Evolutionary conservation across 2,113 vertebrate species (phyloP).

Genomic region (Mixornis gularis): DNA sequence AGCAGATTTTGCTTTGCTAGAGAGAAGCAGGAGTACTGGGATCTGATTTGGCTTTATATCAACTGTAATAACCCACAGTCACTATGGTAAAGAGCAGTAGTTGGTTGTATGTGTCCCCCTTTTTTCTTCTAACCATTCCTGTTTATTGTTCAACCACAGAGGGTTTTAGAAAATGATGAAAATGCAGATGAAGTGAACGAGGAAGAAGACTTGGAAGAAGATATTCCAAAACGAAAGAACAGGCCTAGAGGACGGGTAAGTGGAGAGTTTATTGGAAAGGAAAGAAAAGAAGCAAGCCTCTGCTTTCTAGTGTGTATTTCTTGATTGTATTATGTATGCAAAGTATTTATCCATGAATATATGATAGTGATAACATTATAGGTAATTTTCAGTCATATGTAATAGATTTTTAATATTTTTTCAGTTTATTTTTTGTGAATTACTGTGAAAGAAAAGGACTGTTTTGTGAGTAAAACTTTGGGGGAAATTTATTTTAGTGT

Average conservation of each 20-base stretch:
- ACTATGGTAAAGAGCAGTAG: not conserved
- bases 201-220: conserved; percentile 93
- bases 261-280: not conserved
- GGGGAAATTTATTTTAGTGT: not conserved
- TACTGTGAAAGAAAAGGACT: not conserved
- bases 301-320: not conserved
- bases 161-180: conserved; percentile 94
- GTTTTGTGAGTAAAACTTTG: not conserved
- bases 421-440: not conserved
- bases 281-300: not conserved
- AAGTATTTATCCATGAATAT: not conserved
- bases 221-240: conserved; percentile 94
- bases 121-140: conserved; percentile 30
- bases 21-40: not conserved
- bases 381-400: not conserved
- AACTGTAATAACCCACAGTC: not conserved
- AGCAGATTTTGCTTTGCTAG: not conserved
- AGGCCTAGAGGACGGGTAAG: conserved; percentile 93
- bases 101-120: not conserved
- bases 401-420: not conserved
- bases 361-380: not conserved
- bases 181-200: conserved; percentile 91
- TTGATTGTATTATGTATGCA: not conserved
- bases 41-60: not conserved
- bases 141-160: conserved; percentile 72